These are phyloP conservation scores for Phataginus tricuspis DNA, from an alignment of 2,797 vertebrate species.

Conservation along the genomic window DNA sequence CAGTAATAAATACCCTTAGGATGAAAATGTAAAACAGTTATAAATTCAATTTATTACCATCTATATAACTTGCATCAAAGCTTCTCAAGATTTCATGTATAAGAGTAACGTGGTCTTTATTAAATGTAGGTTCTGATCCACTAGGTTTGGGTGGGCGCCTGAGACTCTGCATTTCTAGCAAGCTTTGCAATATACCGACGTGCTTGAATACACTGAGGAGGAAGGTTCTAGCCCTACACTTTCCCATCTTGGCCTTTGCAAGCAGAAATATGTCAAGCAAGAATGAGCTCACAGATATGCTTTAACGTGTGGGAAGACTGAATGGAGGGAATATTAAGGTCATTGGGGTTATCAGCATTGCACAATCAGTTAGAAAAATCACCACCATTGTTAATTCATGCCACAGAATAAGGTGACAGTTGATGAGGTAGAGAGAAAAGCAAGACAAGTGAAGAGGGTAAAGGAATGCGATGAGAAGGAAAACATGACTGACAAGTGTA, in stretches of 20 bases:
- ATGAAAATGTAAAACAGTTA: not conserved
- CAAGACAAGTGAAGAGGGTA: not conserved
- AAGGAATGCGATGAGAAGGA: not conserved
- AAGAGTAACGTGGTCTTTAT: not conserved
- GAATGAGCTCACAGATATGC: not conserved
- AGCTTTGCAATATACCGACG: not conserved
- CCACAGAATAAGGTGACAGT: not conserved
- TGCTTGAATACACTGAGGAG: not conserved
- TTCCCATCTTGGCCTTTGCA: not conserved
- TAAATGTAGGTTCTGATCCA: not conserved
- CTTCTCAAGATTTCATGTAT: not conserved
- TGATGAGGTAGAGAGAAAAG: not conserved
- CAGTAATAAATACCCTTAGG: not conserved
- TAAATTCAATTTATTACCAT: not conserved
- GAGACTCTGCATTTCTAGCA: not conserved
- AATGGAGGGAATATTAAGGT: not conserved
- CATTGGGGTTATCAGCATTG: not conserved
- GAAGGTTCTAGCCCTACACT: not conserved
- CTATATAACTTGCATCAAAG: not conserved
- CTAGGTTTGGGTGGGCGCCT: rapidly evolving
- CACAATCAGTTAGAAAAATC: not conserved
- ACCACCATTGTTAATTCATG: not conserved
- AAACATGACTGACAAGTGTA: not conserved
- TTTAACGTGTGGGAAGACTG: not conserved
- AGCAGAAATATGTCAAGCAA: not conserved